A percentile compares a stretch with the other conserved stretches of the same genome.
Evolutionary conservation across 2,888 invertebrate genomes (phyloP).

Genomic region (Antheraea assamensis): DNA sequence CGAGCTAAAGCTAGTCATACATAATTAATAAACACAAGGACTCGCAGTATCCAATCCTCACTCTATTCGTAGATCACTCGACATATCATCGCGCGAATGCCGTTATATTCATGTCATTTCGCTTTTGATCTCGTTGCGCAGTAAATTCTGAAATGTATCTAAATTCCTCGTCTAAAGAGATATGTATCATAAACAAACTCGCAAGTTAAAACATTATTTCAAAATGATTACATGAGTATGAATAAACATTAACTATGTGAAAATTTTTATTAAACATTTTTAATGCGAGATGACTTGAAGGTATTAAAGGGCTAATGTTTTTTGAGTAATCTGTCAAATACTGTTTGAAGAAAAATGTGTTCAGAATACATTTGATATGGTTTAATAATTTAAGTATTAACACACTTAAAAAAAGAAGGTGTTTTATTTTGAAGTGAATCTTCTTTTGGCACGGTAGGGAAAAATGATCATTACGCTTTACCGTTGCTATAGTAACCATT

Average conservation of each 20-base stretch:
- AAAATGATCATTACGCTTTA: too few relatives aligned
- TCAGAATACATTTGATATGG: too few relatives aligned
- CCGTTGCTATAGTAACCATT: too few relatives aligned
- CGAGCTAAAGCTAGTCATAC: neutral
- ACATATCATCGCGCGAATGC: neutral
- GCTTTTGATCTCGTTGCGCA: conserved; percentile 6
- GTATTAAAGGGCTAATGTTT: neutral
- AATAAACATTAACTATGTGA: neutral
- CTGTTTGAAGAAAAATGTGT: neutral
- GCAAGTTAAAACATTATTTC: neutral
- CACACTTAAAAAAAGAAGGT: too few relatives aligned
- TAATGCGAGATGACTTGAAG: neutral
- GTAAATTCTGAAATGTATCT: neutral
- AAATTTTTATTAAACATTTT: neutral
- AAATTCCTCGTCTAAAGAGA: conserved; percentile 6
- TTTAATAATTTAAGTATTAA: too few relatives aligned
- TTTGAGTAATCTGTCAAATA: neutral
- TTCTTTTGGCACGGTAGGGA: too few relatives aligned
- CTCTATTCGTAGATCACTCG: neutral
- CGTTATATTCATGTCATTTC: neutral
- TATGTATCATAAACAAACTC: neutral
- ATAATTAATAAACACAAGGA: neutral
- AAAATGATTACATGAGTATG: neutral
- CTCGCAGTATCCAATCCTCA: neutral
- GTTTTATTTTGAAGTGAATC: too few relatives aligned